phyloP scores from a whole-genome alignment of 2,113 vertebrate species.

The Condylura cristata region DNA sequence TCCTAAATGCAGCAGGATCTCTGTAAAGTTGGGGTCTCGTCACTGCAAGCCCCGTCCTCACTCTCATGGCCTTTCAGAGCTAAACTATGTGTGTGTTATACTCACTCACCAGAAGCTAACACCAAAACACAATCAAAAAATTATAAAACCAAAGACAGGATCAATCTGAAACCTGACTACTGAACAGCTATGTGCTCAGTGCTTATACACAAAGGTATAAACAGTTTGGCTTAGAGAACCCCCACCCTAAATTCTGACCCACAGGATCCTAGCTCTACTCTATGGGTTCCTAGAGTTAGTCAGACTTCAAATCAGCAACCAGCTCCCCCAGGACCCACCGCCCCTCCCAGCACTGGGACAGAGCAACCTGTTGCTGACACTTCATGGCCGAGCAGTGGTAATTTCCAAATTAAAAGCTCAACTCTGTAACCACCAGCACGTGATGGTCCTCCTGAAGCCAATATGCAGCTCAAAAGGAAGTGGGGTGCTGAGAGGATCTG shows the following conservation, averaged over 20 bases:
- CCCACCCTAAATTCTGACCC: neutral
- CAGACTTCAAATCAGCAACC: neutral
- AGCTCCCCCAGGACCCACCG: neutral
- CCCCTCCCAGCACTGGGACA: neutral
- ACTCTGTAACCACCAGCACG: fast-evolving
- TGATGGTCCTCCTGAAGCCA: neutral
- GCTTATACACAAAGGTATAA: neutral
- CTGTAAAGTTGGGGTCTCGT: neutral
- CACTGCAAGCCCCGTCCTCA: neutral
- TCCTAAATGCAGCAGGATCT: neutral
- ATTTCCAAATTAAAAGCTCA: conserved; percentile 22
- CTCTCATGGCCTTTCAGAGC: neutral
- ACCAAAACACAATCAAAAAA: neutral
- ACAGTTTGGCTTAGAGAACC: neutral
- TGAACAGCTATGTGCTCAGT: neutral
- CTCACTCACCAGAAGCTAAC: neutral
- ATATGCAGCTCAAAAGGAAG: neutral
- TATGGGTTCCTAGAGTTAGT: neutral
- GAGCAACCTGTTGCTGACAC: neutral
- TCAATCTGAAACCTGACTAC: neutral
- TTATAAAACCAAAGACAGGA: neutral
- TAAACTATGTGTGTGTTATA: neutral
- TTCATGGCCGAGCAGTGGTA: neutral
- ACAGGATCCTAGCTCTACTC: neutral
- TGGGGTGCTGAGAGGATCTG: too few relatives aligned